Evolutionary conservation across 2,113 vertebrate species (phyloP).

Genomic region (Prochilodus magdalenae): DNA sequence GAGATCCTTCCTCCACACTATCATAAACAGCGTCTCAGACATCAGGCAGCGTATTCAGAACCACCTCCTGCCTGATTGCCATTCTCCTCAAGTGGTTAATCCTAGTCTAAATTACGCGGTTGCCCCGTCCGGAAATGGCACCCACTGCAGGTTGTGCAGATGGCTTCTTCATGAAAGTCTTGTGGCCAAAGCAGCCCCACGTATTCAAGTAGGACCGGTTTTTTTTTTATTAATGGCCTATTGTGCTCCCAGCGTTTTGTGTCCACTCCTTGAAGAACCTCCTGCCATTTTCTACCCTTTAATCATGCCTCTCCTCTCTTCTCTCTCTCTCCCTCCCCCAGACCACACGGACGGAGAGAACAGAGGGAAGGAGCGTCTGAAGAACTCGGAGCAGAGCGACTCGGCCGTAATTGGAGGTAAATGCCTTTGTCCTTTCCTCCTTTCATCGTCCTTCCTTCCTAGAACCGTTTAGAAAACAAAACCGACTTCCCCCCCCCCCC

Average conservation of each 20-base stretch:
- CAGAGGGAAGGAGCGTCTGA: slow-evolving; percentile 81
- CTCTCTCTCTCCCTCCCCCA: slow-evolving; percentile 61
- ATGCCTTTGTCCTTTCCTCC: neutral
- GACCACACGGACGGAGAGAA: slow-evolving; percentile 82
- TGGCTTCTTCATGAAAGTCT: neutral
- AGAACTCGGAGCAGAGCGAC: slow-evolving; percentile 79
- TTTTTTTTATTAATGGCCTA: neutral
- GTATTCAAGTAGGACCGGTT: too few species aligned
- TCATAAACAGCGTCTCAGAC: too few species aligned
- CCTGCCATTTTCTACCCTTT: neutral
- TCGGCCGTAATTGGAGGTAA: slow-evolving; percentile 73
- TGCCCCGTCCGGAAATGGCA: too few species aligned
- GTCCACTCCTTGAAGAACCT: slow-evolving; percentile 5
- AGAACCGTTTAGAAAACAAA: neutral
- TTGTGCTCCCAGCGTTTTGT: neutral
- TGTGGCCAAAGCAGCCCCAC: too few species aligned
- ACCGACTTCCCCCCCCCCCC: too few species aligned
- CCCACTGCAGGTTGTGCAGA: neutral
- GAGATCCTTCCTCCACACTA: too few species aligned
- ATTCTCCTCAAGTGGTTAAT: too few species aligned
- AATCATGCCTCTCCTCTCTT: neutral
- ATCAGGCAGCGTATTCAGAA: too few species aligned
- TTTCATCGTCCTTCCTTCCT: neutral
- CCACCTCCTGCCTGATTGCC: too few species aligned
- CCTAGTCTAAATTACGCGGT: too few species aligned